Evolutionary conservation across 2,888 invertebrate genomes (phyloP), one percentile per base, ranked within the genome.

Genomic region (Eucera pruinosa): DNA sequence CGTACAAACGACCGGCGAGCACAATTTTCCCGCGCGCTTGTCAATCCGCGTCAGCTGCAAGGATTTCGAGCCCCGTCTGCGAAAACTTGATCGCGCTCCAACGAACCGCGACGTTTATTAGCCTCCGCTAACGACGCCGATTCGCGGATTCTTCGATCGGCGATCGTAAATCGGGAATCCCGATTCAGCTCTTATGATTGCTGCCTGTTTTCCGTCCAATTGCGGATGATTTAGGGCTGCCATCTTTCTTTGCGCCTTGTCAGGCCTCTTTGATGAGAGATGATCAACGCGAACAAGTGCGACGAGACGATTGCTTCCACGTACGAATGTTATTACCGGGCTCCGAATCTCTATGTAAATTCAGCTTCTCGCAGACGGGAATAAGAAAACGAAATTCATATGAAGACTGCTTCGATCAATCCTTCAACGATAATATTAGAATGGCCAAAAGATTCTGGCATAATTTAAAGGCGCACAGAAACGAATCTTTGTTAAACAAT

Each of bases 41-140:
- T 78, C 69, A 54, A 69, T 74, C 61, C 55, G 60, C 65, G 33
- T 25, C 33, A 9, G 48, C 13, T 43, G 48, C 9, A 7, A 36
- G 36, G 36, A 36, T 9, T 36, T 36, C 11, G 36, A 36, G 36
- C 9, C 73, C 62, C 36, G 69, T 50, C 54, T 47, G 33, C 57
- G 60, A 33, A 70, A 73, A 76, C 39, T 75, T 55, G 64, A 69
- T 54, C 47, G 48, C 48, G 57, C 47, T 67, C 62, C 68, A 82
- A 69, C 62, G 50, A 55, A 54, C 43, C 23, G 25, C 20, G 68
- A 65, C 55, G 52, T 76, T 83, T 82, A 80, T 71, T 72, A 39
- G 50, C 20, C 43, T 30, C 23, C 27, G 41, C 79, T 74, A 79
- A 82, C 70, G 74, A 75, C 20, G 50, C 11, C 48, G 52, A 64